A percentile compares a stretch with the other conserved stretches of the same genome.
Evolutionary conservation across 2,888 invertebrate genomes (phyloP).

Genomic region (Polyommatus iphigenia): DNA sequence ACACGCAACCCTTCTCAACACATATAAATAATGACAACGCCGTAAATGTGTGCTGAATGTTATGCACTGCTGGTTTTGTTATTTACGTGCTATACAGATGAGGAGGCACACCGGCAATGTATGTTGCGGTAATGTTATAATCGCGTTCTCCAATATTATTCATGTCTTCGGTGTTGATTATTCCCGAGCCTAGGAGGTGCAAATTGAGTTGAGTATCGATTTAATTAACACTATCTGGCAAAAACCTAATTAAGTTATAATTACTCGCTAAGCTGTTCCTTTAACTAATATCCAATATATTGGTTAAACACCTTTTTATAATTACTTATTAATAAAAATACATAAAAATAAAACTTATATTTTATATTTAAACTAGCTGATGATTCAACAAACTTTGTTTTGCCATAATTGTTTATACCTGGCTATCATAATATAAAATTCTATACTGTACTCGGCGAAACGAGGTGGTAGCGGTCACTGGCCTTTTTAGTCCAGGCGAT

Average conservation of each 20-base stretch:
- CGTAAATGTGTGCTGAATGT: not conserved
- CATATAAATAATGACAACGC: slow-evolving; percentile 28
- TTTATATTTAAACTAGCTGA: too few species aligned
- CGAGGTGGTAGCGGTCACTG: too few species aligned
- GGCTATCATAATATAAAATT: too few species aligned
- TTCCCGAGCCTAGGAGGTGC: slow-evolving; percentile 43
- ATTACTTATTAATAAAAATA: too few species aligned
- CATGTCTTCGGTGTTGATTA: slow-evolving; percentile 57
- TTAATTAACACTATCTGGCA: slow-evolving; percentile 1
- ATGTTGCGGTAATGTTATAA: slow-evolving; percentile 50
- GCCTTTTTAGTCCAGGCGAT: too few species aligned
- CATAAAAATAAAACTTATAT: too few species aligned
- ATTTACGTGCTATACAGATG: not conserved
- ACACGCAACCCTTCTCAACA: slow-evolving; percentile 34
- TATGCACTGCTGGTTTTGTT: not conserved
- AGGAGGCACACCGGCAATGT: slow-evolving; percentile 36
- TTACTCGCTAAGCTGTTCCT: not conserved
- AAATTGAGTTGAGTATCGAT: slow-evolving; percentile 33
- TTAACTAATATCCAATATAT: not conserved
- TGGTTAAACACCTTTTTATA: too few species aligned
- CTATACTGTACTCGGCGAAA: too few species aligned
- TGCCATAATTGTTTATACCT: too few species aligned
- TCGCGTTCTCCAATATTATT: slow-evolving; percentile 51
- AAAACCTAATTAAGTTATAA: not conserved
- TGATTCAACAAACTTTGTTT: too few species aligned